These are phyloP conservation scores for Eilema depressum DNA, from an alignment of 2,888 invertebrate genomes.

Conservation along the genomic window DNA sequence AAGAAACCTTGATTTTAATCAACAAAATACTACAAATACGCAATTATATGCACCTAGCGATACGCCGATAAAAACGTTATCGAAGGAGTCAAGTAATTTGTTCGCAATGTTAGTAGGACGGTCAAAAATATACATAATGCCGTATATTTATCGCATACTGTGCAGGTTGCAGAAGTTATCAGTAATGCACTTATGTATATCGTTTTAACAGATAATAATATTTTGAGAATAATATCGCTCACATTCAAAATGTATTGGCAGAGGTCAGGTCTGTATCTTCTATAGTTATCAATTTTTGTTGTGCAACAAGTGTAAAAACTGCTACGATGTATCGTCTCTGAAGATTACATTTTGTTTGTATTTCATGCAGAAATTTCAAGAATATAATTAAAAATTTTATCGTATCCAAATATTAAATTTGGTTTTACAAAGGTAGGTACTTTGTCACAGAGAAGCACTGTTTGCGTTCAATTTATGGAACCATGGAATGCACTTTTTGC, in stretches of 20 bases:
- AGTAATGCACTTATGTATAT: slow-evolving; percentile 63
- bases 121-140: slow-evolving; percentile 34
- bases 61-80: slow-evolving; percentile 66
- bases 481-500: slow-evolving; percentile 7
- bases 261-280: slow-evolving; percentile 17
- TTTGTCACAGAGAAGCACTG: neutral
- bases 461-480: neutral
- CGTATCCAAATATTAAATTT: neutral
- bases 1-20: neutral
- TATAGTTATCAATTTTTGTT: neutral
- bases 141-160: slow-evolving; percentile 47
- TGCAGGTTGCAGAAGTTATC: slow-evolving; percentile 76
- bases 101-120: slow-evolving; percentile 73
- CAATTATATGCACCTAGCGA: slow-evolving; percentile 55
- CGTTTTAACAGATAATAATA: slow-evolving; percentile 38
- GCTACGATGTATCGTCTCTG: neutral
- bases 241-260: slow-evolving; percentile 6
- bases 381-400: neutral
- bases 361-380: too few relatives aligned
- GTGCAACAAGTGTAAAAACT: slow-evolving; percentile 11
- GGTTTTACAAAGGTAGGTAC: too few relatives aligned
- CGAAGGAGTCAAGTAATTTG: slow-evolving; percentile 70
- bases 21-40: slow-evolving; percentile 26
- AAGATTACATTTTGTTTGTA: neutral
- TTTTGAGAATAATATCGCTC: slow-evolving; percentile 37